Conservation (phyloP, 2,888 invertebrate species). For the Chelonus formosanus region DNA sequence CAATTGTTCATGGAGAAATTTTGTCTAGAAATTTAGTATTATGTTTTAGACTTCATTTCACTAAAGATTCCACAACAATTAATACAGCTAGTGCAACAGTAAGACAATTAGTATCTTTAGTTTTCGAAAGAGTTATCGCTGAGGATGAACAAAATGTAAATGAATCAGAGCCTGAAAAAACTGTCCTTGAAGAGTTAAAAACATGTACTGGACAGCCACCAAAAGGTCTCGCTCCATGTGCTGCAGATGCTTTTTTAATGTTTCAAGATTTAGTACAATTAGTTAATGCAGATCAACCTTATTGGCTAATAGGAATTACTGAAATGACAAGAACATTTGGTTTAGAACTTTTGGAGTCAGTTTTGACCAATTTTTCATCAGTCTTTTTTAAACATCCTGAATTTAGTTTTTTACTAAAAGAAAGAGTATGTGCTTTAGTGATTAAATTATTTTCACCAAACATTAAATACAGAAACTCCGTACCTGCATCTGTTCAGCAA, state of each 20-base stretch:
- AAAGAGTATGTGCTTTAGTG: slow-evolving; percentile 97
- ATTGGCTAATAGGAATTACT: slow-evolving; percentile 94
- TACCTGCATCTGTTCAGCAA: slow-evolving; percentile 71
- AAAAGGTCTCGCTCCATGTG: slow-evolving; percentile 85
- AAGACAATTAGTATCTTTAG: slow-evolving; percentile 90
- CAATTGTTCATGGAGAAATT: slow-evolving; percentile 92
- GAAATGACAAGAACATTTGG: slow-evolving; percentile 98
- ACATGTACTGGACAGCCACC: slow-evolving; percentile 79
- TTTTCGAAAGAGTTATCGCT: slow-evolving; percentile 85
- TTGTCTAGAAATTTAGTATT: slow-evolving; percentile 93
- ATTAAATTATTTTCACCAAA: slow-evolving; percentile 98
- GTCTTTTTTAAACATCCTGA: slow-evolving; percentile 93
- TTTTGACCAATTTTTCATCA: slow-evolving; percentile 84
- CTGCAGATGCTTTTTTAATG: slow-evolving; percentile 92
- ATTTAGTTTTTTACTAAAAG: slow-evolving; percentile 93
- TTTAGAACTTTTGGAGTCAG: slow-evolving; percentile 91
- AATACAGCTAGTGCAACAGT: slow-evolving; percentile 99
- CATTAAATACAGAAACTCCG: slow-evolving; percentile 85
- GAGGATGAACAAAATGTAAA: slow-evolving; percentile 72
- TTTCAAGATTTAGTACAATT: slow-evolving; percentile 97
- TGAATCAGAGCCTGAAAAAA: slow-evolving; percentile 60
- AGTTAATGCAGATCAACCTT: slow-evolving; percentile 95
- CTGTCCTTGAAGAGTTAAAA: slow-evolving; percentile 83
- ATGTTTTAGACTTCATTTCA: slow-evolving; percentile 95
- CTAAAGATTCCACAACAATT: slow-evolving; percentile 92